These are phyloP conservation scores for Tetranychus truncatus DNA, from an alignment of 2,888 invertebrate species.

Conservation along the genomic window DNA sequence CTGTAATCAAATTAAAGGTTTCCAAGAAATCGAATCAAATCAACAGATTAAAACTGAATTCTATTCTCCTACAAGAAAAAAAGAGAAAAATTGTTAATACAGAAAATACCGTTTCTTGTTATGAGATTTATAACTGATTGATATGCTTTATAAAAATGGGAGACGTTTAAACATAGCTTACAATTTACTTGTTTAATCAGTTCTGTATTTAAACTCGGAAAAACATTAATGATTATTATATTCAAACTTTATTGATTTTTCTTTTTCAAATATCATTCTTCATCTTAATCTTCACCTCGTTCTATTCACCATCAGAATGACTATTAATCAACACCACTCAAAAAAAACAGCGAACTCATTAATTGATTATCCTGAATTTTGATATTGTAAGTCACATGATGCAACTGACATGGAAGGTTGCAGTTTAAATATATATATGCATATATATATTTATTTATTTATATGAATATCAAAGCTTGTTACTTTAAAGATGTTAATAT, in stretches of 20 bases:
- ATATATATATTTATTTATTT: too few species aligned
- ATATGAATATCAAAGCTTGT: not conserved
- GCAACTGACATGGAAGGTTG: not conserved
- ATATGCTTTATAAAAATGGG: too few species aligned
- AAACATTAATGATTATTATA: too few species aligned
- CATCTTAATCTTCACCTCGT: not conserved
- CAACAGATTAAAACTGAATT: not conserved
- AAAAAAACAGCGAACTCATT: not conserved
- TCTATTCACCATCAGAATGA: not conserved
- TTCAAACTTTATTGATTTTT: not conserved
- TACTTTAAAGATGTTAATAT: not conserved
- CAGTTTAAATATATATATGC: not conserved
- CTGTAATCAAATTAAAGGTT: too few species aligned
- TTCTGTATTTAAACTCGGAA: too few species aligned
- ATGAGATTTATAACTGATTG: too few species aligned
- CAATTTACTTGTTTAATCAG: too few species aligned
- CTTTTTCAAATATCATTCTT: not conserved
- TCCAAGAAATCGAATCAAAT: too few species aligned
- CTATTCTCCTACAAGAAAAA: not conserved
- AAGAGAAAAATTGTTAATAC: not conserved
- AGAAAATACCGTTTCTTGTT: too few species aligned
- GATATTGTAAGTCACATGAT: not conserved
- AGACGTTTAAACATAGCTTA: too few species aligned
- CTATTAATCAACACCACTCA: not conserved
- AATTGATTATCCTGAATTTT: not conserved